Conservation (phyloP, 1,140 invertebrate genomes). For the Bombyx mandarina region DNA sequence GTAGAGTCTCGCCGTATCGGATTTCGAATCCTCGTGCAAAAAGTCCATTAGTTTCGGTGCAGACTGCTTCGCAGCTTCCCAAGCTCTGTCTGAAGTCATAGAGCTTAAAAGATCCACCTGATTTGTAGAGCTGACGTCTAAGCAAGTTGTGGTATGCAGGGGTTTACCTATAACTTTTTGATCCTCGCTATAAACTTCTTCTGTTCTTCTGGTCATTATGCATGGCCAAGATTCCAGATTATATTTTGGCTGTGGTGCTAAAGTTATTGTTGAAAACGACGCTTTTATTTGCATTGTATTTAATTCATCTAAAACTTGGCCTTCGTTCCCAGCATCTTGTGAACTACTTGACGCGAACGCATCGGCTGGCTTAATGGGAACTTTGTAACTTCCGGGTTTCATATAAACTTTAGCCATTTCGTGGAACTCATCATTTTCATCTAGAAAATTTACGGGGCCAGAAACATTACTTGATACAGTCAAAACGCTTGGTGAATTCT, state of each 20-base stretch:
- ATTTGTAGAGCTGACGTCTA: conserved; percentile 40
- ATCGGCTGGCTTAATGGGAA: conserved; percentile 63
- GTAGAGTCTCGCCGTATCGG: conserved; percentile 55
- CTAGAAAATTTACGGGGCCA: conserved; percentile 66
- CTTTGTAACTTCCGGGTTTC: conserved; percentile 67
- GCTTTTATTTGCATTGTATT: conserved; percentile 38
- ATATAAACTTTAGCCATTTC: conserved; percentile 68
- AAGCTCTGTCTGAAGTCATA: conserved; percentile 59
- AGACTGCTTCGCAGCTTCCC: conserved; percentile 67
- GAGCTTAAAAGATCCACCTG: conserved; percentile 47
- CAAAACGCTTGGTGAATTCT: conserved; percentile 53
- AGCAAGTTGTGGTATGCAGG: conserved; percentile 20
- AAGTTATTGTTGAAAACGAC: conserved; percentile 41
- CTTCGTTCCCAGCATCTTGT: conserved; percentile 41
- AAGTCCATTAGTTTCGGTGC: conserved; percentile 64
- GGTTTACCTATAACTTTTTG: conserved; percentile 29
- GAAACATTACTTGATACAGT: conserved; percentile 57
- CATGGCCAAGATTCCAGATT: conserved; percentile 61
- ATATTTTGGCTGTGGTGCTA: conserved; percentile 61
- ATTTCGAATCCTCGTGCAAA: conserved; percentile 57
- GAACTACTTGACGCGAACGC: conserved; percentile 26
- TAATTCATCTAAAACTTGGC: conserved; percentile 29
- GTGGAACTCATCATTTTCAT: conserved; percentile 67
- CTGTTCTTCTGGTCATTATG: conserved; percentile 39
- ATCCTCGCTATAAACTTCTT: conserved; percentile 44